Evolutionary conservation across 2,113 vertebrate genomes (phyloP).

Genomic region (Melanocharis versteri): DNA sequence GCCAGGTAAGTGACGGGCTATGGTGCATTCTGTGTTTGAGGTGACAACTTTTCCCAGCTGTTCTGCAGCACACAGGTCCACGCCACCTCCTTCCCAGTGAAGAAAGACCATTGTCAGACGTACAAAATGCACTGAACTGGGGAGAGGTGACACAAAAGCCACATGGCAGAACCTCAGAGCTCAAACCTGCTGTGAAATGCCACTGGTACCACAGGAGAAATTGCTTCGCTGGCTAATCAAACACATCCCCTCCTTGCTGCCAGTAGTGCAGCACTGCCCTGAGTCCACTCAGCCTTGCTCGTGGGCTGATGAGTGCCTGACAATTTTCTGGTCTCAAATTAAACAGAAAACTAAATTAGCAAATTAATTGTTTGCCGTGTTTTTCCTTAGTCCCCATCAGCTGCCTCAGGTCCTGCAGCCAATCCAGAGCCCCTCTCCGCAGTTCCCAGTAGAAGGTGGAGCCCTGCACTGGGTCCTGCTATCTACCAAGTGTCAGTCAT

Average conservation of each 20-base stretch:
- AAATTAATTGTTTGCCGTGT: constrained; percentile 90
- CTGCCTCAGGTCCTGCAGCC: constrained; percentile 74
- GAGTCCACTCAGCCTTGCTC: constrained; percentile 50
- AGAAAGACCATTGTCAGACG: neutral
- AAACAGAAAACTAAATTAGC: constrained; percentile 90
- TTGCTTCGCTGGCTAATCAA: neutral
- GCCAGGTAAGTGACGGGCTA: fast-evolving
- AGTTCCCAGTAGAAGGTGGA: constrained; percentile 63
- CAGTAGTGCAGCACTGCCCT: neutral
- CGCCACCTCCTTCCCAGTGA: fast-evolving
- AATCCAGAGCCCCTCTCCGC: constrained; percentile 62
- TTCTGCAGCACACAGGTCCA: neutral
- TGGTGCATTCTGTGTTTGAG: fast-evolving
- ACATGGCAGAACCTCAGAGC: neutral
- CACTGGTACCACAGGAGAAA: neutral
- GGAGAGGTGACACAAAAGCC: neutral
- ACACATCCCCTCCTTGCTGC: constrained; percentile 1
- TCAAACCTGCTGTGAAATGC: neutral
- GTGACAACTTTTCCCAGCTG: neutral
- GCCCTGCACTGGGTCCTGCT: constrained; percentile 63
- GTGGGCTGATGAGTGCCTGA: constrained; percentile 67
- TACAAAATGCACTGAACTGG: fast-evolving
- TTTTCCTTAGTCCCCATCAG: constrained; percentile 81
- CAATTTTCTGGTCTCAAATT: constrained; percentile 93
- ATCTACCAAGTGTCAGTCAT: constrained; percentile 86